Percentiles rank a stretch among this genome's conserved stretches.
phyloP scores from a whole-genome alignment of 2,888 invertebrate genomes.

The Ectemnius continuus region DNA sequence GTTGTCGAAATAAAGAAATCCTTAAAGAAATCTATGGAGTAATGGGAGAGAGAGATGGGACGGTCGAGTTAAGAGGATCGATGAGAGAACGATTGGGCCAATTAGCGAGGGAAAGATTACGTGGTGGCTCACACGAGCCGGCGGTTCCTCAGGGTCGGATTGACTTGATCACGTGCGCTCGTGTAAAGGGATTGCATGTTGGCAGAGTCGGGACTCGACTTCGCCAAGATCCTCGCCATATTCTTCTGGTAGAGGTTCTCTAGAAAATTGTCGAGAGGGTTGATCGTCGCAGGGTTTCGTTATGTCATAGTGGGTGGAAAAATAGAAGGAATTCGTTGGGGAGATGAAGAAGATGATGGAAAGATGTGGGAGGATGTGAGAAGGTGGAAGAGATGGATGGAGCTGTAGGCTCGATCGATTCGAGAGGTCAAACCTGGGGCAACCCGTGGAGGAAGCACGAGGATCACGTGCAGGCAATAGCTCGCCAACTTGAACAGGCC shows the following conservation, averaged over 20 bases:
- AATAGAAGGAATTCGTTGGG: neutral
- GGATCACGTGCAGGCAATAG: slow-evolving; percentile 79
- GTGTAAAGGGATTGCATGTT: slow-evolving; percentile 74
- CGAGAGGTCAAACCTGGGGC: slow-evolving; percentile 67
- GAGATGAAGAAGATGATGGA: neutral
- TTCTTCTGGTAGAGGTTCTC: slow-evolving; percentile 69
- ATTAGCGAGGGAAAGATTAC: neutral
- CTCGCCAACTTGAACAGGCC: slow-evolving; percentile 80
- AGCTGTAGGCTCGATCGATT: slow-evolving; percentile 3
- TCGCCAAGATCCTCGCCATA: slow-evolving; percentile 69
- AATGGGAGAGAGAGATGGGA: too few relatives aligned
- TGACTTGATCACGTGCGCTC: slow-evolving; percentile 61
- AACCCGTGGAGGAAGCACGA: slow-evolving; percentile 79
- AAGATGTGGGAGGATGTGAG: neutral
- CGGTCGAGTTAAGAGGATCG: too few relatives aligned
- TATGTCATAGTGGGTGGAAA: slow-evolving; percentile 8
- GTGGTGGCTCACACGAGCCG: slow-evolving; percentile 60
- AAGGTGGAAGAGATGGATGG: too few relatives aligned
- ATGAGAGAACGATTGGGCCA: neutral
- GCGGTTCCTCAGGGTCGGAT: slow-evolving; percentile 57
- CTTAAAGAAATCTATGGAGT: too few relatives aligned
- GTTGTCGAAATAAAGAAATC: too few relatives aligned
- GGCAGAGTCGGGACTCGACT: slow-evolving; percentile 49
- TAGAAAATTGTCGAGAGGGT: slow-evolving; percentile 47
- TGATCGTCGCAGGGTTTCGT: neutral